These are phyloP conservation scores for Protosalanx chinensis DNA, from an alignment of 2,797 vertebrate species.

Conservation along the genomic window DNA sequence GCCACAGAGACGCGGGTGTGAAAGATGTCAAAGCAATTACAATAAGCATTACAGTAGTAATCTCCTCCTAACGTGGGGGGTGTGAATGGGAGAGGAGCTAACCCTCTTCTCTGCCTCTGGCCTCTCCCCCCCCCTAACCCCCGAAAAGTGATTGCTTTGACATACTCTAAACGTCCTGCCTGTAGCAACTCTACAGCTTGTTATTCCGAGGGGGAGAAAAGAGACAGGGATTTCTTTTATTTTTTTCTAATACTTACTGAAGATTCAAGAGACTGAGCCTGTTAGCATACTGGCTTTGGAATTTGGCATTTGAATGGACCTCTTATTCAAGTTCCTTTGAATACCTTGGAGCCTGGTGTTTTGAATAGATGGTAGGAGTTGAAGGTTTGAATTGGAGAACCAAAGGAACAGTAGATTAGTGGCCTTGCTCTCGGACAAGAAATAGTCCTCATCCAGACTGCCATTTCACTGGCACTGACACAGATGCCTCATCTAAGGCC, in stretches of 20 bases:
- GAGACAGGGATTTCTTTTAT: conserved; percentile 7
- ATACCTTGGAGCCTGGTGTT: not conserved
- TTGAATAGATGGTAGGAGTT: not conserved
- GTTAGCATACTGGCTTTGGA: conserved; percentile 1
- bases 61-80: conserved; percentile 56
- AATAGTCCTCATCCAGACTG: not conserved
- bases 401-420: conserved; percentile 3
- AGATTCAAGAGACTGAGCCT: not conserved
- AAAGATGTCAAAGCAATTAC: conserved; percentile 74
- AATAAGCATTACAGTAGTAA: conserved; percentile 63
- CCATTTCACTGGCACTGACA: not conserved
- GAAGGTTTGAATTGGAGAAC: not conserved
- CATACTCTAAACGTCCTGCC: conserved; percentile 27
- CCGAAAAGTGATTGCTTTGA: conserved; percentile 40
- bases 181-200: conserved; percentile 6
- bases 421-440: not conserved
- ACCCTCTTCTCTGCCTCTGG: conserved; percentile 47
- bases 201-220: conserved; percentile 9
- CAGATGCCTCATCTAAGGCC: too few relatives aligned
- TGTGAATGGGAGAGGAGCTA: conserved; percentile 51
- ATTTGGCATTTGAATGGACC: not conserved
- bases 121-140: conserved; percentile 43
- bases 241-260: not conserved
- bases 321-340: too few relatives aligned
- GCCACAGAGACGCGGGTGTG: conserved; percentile 53